Percentiles rank a stretch among this genome's conserved stretches.
phyloP scores from a whole-genome alignment of 2,797 vertebrate species.

The Schizothorax lantsangensis region DNA sequence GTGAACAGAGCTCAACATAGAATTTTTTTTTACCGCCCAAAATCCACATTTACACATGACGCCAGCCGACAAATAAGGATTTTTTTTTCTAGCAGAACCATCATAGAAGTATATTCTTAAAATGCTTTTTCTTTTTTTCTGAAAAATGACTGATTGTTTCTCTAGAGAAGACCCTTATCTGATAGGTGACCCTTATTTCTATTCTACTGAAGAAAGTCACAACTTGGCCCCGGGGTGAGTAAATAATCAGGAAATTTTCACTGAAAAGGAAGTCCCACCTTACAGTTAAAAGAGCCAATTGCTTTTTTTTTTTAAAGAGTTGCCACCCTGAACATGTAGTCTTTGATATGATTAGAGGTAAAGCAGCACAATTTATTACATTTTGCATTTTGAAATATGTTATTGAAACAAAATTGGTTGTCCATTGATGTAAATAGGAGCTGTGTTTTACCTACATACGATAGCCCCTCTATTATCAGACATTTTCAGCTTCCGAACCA shows the following conservation, averaged over 20 bases:
- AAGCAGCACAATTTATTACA: background rate
- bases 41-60: too few relatives aligned
- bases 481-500: background rate
- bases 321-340: background rate
- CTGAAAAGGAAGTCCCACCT: background rate
- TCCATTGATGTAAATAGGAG: background rate
- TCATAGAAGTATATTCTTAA: background rate
- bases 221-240: background rate
- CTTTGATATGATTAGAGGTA: background rate
- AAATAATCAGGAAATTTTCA: background rate
- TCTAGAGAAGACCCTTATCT: background rate
- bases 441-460: too few relatives aligned
- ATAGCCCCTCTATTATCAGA: background rate
- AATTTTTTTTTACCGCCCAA: too few relatives aligned
- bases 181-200: background rate
- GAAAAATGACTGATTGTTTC: background rate
- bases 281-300: background rate
- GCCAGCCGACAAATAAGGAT: too few relatives aligned
- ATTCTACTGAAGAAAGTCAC: background rate
- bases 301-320: background rate
- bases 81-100: too few relatives aligned
- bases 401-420: background rate
- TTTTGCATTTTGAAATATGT: background rate
- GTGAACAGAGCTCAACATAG: too few relatives aligned
- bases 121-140: background rate